Base-by-base conservation (phyloP, 1,140 invertebrate species). In the Tetragonula clypearis region DNA sequence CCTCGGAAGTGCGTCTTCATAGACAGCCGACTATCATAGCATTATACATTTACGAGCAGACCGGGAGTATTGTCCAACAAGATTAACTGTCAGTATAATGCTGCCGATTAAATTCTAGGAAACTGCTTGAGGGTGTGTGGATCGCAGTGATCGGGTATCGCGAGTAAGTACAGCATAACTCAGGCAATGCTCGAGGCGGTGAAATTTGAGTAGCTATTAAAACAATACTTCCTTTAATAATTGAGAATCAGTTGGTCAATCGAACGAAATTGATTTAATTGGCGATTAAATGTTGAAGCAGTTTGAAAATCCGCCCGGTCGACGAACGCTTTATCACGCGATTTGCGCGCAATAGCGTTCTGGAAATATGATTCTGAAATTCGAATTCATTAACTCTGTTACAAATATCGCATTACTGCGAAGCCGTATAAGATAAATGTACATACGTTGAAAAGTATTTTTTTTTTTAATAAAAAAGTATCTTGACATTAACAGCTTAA, bases 51-150 rank as follows among this genome's bases (percentile, higher is more conserved):
- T 77, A 86, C 73, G 66, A 77, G 71, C n/a, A 35, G 8, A 74
- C 77, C 65, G 60, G 17, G 19, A 41, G 19, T 35, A 68, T 49
- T 35, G 55, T 66, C 26, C 56, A 73, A 83, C 66, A 62, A 77
- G 84, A 83, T 86, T 86, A 86, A 82, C 79, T 82, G 73, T 72
- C 65, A 35, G 84, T 73, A 86, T 82, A 86, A 83, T 86, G 49
- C 73, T 35, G 23, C 74, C 73, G 66, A 86, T 86, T 86, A 86
- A 86, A 86, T 82, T 86, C 62, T 68, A 83, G 73, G 73, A 65
- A 86, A 86, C 58, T 73, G 84, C 84, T 65, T 23, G 26, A 14
- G 79, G 80, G 23, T 62, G 58, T 35, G 19, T 77, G 73, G 66
- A 65, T 68, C 14, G 73, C 9, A 58, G n/a, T 15, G 71, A 82